phyloP scores from a whole-genome alignment of 2,113 vertebrate genomes.

The Serilophus lunatus region DNA sequence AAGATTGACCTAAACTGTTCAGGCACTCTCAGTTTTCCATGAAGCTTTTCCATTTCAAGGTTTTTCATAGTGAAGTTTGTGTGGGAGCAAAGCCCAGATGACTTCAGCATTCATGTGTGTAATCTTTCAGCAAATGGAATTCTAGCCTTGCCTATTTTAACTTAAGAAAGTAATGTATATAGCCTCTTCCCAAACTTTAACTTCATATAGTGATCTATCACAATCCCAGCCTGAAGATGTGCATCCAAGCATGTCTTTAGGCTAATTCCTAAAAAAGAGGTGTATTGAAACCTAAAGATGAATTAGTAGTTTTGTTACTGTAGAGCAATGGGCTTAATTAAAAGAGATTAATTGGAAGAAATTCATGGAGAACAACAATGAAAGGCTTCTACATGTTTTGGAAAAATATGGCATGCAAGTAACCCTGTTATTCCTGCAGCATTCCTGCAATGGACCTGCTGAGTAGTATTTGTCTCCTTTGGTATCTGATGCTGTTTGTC shows the following conservation, averaged over 20 bases:
- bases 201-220: background rate
- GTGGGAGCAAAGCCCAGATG: slow-evolving; percentile 13
- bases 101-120: background rate
- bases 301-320: background rate
- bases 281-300: background rate
- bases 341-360: background rate
- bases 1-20: background rate
- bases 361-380: background rate
- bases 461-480: background rate
- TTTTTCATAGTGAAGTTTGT: background rate
- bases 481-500: background rate
- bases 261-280: no score
- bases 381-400: background rate
- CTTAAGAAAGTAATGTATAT: background rate
- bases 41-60: background rate
- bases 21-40: background rate
- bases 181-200: background rate
- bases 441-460: background rate
- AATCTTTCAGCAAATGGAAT: background rate
- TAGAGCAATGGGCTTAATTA: background rate
- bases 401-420: background rate
- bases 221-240: background rate
- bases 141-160: background rate
- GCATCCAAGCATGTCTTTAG: no score
- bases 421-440: background rate